phyloP scores from a whole-genome alignment of 2,888 invertebrate genomes.

The Cryptosula pallasiana region DNA sequence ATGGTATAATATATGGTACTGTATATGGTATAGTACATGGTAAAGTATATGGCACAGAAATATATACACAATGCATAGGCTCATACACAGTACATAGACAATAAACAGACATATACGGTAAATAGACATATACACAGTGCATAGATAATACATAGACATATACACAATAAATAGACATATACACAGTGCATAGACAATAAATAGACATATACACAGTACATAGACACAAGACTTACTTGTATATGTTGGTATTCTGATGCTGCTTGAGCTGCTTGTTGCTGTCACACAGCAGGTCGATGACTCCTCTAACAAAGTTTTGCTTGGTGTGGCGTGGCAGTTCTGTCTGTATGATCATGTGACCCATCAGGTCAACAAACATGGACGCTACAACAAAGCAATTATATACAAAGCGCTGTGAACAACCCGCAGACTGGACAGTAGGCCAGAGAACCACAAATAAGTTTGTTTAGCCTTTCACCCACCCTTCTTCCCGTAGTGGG shows the following conservation, averaged over 20 bases:
- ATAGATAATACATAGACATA: too few relatives aligned
- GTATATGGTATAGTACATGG: too few relatives aligned
- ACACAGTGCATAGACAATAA: background rate
- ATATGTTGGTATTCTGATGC: constrained; percentile 89
- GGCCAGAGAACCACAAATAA: too few relatives aligned
- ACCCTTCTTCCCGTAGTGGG: constrained; percentile 85
- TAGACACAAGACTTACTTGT: constrained; percentile 58
- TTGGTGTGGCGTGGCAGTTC: background rate
- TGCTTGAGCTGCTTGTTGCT: constrained; percentile 60
- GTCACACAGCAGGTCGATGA: background rate
- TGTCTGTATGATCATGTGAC: constrained; percentile 9
- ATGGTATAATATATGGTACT: too few relatives aligned
- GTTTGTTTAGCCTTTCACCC: too few relatives aligned
- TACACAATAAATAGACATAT: background rate
- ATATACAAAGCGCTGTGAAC: too few relatives aligned
- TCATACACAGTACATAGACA: too few relatives aligned
- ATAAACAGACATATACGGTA: background rate
- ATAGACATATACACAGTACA: background rate
- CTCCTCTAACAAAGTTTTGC: constrained; percentile 2
- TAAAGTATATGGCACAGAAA: too few relatives aligned
- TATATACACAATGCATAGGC: too few relatives aligned
- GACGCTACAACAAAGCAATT: constrained; percentile 4
- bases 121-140: too few relatives aligned
- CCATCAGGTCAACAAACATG: constrained; percentile 18
- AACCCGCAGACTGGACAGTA: too few relatives aligned